A percentile compares a stretch with the other conserved stretches of the same genome.
Evolutionary conservation across 2,797 vertebrate species (phyloP).

Genomic region (Steatocranus sp.): DNA sequence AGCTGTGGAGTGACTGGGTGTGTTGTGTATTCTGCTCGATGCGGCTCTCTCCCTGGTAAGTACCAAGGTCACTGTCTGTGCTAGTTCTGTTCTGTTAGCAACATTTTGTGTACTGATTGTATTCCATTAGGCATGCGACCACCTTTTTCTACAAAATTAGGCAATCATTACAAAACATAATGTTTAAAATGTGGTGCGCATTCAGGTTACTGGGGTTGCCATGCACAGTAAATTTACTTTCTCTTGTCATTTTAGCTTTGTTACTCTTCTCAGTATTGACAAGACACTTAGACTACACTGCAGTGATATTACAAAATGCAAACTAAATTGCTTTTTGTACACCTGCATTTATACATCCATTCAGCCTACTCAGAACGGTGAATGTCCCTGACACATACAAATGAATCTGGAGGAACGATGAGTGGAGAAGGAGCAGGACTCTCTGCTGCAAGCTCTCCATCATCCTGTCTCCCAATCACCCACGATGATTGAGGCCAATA

Average conservation of each 20-base stretch:
- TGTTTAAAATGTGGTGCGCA: slow-evolving; percentile 3
- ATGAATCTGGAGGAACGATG: slow-evolving; percentile 14
- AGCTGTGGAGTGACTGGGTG: slow-evolving; percentile 27
- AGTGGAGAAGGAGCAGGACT: not conserved
- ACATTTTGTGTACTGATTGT: not conserved
- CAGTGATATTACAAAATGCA: not conserved
- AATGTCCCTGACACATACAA: slow-evolving; percentile 33
- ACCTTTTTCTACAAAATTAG: slow-evolving; percentile 26
- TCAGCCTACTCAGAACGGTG: not conserved
- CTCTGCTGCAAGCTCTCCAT: slow-evolving; percentile 19
- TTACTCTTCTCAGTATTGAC: slow-evolving; percentile 16
- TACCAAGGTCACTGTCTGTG: slow-evolving; percentile 46
- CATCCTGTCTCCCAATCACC: slow-evolving; percentile 53
- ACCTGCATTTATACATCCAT: not conserved
- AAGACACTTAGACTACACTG: not conserved
- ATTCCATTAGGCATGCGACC: slow-evolving; percentile 12
- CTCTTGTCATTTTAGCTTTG: slow-evolving; percentile 9
- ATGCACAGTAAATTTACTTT: not conserved
- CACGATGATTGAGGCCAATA: slow-evolving; percentile 63
- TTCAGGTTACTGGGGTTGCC: not conserved
- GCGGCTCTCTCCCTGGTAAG: not conserved
- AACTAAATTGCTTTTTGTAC: slow-evolving; percentile 2
- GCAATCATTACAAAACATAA: slow-evolving; percentile 26
- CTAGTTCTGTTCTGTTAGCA: not conserved
- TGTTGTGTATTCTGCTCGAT: slow-evolving; percentile 5